Conservation (phyloP, 2,113 vertebrate genomes). For the Picathartes gymnocephalus region DNA sequence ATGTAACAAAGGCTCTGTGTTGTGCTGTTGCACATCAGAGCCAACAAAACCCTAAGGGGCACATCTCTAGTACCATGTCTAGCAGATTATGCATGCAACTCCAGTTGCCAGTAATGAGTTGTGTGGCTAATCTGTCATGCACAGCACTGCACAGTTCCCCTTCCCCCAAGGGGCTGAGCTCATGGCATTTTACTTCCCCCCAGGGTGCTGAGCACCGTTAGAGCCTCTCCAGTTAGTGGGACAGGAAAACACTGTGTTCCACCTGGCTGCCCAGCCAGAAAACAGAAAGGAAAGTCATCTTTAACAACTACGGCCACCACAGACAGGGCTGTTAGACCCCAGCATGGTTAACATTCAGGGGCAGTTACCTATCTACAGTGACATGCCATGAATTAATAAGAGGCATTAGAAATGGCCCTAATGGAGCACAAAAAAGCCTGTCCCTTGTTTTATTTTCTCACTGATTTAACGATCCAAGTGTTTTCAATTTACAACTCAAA, state of each 20-base stretch:
- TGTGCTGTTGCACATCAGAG: constrained; percentile 43
- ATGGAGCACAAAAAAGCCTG: neutral
- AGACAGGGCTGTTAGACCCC: neutral
- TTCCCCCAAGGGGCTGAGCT: neutral
- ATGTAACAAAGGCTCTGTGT: constrained; percentile 58
- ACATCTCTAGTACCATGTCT: constrained; percentile 50
- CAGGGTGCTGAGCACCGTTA: neutral
- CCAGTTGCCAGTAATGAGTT: constrained; percentile 24
- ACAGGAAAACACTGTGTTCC: neutral
- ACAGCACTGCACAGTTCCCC: neutral
- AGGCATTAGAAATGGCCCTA: neutral
- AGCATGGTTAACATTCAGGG: neutral
- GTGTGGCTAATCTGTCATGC: constrained; percentile 51
- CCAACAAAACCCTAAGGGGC: constrained; percentile 45
- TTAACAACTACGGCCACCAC: neutral
- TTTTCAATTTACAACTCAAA: constrained; percentile 58
- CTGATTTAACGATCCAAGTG: constrained; percentile 16
- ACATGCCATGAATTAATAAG: neutral
- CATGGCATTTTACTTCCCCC: neutral
- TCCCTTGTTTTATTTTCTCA: constrained; percentile 31
- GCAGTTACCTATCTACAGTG: neutral
- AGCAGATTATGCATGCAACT: constrained; percentile 58
- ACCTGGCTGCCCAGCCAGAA: neutral
- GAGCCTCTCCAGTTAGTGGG: neutral
- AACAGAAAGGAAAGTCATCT: neutral